Evolutionary conservation across 2,888 invertebrate species (phyloP).

Genomic region (Drosophila maculinotata): DNA sequence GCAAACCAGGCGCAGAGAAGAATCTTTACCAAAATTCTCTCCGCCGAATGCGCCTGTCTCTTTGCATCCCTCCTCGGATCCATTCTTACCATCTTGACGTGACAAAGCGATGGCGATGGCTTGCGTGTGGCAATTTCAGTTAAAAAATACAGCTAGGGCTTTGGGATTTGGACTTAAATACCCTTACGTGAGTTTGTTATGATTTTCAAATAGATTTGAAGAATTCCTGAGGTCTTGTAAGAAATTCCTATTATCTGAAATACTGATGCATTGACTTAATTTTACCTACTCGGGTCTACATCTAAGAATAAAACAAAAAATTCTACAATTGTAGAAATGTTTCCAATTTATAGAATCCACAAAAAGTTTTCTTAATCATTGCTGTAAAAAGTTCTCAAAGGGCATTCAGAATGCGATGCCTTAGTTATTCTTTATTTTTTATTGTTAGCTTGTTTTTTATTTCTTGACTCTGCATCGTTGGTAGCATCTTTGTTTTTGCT

Average conservation of each 20-base stretch:
- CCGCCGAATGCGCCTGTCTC: conserved; percentile 22
- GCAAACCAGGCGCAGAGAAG: conserved; percentile 30
- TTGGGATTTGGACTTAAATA: conserved; percentile 37
- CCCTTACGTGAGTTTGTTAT: conserved; percentile 18
- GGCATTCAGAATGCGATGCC: conserved; percentile 13
- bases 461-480: conserved; percentile 48
- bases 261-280: too few species aligned
- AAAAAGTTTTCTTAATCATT: neutral
- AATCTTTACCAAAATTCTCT: conserved; percentile 60
- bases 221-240: neutral
- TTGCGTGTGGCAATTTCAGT: conserved; percentile 86
- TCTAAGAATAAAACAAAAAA: too few species aligned
- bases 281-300: too few species aligned
- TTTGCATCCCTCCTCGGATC: neutral
- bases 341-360: too few species aligned
- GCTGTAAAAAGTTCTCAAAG: neutral
- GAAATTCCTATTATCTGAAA: too few species aligned
- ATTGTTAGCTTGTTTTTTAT: conserved; percentile 1
- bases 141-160: conserved; percentile 54
- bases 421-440: neutral
- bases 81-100: conserved; percentile 60
- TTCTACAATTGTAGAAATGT: too few species aligned
- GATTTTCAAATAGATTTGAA: neutral
- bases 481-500: conserved; percentile 71
- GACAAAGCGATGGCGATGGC: conserved; percentile 85